Evolutionary conservation across 2,797 vertebrate species (phyloP).

Genomic region (Perodicticus potto): DNA sequence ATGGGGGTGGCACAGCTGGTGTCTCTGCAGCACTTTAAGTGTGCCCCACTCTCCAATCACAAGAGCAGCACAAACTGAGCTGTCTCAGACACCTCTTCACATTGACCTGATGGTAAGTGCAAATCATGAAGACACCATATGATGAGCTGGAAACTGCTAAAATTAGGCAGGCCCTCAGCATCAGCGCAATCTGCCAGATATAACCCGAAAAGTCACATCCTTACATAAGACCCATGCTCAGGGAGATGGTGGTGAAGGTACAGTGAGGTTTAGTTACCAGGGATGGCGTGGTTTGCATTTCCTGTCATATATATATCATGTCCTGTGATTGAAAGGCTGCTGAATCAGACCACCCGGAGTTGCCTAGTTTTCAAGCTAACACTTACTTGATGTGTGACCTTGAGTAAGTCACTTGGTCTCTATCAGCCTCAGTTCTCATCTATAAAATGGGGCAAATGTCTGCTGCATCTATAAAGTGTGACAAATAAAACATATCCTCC

Average conservation of each 20-base stretch:
- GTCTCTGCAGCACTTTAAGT: background rate
- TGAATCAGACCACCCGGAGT: background rate
- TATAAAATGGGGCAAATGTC: conserved; percentile 31
- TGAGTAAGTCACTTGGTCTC: background rate
- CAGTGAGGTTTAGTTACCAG: background rate
- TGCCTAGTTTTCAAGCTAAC: background rate
- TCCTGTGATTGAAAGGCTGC: background rate
- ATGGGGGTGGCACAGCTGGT: fast-evolving
- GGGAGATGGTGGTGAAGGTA: background rate
- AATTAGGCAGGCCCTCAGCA: background rate
- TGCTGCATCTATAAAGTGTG: background rate
- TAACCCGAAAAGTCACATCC: background rate
- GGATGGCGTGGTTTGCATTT: background rate
- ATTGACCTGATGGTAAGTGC: background rate
- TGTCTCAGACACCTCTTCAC: background rate
- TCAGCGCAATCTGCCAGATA: background rate
- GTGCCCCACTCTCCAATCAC: background rate
- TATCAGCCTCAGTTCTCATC: background rate
- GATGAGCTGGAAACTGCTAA: background rate
- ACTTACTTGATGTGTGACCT: background rate
- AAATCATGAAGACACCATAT: fast-evolving
- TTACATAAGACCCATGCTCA: background rate
- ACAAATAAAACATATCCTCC: background rate
- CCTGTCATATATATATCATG: background rate
- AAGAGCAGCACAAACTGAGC: background rate